These are phyloP conservation scores for Podilymbus podiceps DNA, from an alignment of 2,113 vertebrate genomes.

Conservation along the genomic window DNA sequence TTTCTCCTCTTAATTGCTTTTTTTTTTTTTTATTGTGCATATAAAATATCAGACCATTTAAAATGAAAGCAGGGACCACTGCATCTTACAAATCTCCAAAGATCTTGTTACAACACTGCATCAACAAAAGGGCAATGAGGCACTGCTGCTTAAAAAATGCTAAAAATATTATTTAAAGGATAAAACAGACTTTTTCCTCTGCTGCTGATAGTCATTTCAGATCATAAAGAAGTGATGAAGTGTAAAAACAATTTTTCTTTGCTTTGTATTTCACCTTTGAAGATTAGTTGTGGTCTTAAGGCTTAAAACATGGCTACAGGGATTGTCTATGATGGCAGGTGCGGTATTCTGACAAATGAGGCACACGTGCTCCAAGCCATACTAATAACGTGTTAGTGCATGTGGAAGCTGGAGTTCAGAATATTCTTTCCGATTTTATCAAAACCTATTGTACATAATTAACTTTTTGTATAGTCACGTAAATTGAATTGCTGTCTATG, in stretches of 20 bases:
- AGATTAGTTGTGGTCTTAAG: neutral
- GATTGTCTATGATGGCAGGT: neutral
- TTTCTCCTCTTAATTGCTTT: neutral
- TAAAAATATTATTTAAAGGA: neutral
- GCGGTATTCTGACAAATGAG: neutral
- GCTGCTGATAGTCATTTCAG: neutral
- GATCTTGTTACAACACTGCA: neutral
- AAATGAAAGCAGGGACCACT: neutral
- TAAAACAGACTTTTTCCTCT: neutral
- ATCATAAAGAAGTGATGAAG: neutral
- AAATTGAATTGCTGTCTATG: neutral
- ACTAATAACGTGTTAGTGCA: neutral
- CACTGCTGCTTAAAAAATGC: neutral
- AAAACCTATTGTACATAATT: neutral
- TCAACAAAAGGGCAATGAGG: neutral
- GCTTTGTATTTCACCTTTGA: neutral
- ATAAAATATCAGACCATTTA: neutral
- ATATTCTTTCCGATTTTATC: neutral
- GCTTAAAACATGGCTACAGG: neutral
- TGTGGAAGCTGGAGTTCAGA: neutral
- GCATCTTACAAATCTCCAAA: conserved; percentile 39
- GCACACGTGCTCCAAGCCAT: neutral
- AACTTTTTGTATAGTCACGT: neutral
- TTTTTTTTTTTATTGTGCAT: neutral
- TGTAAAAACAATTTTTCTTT: neutral